phyloP scores from a whole-genome alignment of 1,140 invertebrate genomes.

The Drosophila sp. region DNA sequence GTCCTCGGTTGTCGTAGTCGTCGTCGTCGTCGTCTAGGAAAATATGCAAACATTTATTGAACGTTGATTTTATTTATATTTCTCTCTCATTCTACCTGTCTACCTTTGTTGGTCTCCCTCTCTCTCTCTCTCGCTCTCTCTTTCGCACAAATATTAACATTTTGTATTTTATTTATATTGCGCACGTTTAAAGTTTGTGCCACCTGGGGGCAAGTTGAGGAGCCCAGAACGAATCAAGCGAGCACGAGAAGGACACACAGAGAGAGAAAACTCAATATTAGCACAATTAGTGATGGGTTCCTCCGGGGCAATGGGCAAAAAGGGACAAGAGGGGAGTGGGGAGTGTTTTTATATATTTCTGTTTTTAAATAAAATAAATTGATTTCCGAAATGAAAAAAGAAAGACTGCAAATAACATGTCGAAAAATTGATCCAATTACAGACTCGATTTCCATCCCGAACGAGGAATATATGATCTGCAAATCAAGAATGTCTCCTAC shows the following conservation, averaged over 20 bases:
- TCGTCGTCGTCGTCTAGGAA: conserved; percentile 74
- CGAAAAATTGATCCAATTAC: conserved; percentile 51
- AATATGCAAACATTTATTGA: conserved; percentile 81
- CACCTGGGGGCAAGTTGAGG: conserved; percentile 57
- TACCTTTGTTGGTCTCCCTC: not conserved
- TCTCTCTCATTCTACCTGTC: not conserved
- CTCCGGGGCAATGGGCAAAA: not conserved
- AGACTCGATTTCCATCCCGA: conserved; percentile 90
- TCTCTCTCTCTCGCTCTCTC: not conserved
- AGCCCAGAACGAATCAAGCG: conserved; percentile 28
- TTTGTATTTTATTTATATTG: conserved; percentile 75
- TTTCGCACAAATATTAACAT: conserved; percentile 69
- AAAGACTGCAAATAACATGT: conserved; percentile 29
- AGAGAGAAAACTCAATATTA: conserved; percentile 70
- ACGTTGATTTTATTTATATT: conserved; percentile 80
- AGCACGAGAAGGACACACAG: conserved; percentile 33
- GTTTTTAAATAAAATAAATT: conserved; percentile 69
- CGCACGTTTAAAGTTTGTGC: conserved; percentile 74
- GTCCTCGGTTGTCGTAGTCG: conserved; percentile 34
- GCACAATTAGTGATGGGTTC: conserved; percentile 69
- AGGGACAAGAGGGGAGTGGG: not conserved
- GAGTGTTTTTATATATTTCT: not conserved
- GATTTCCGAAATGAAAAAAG: conserved; percentile 46
- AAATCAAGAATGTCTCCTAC: conserved; percentile 93
- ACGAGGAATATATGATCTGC: conserved; percentile 93